phyloP scores from a whole-genome alignment of 1,140 invertebrate genomes.

The Phymastichus coffea region DNA sequence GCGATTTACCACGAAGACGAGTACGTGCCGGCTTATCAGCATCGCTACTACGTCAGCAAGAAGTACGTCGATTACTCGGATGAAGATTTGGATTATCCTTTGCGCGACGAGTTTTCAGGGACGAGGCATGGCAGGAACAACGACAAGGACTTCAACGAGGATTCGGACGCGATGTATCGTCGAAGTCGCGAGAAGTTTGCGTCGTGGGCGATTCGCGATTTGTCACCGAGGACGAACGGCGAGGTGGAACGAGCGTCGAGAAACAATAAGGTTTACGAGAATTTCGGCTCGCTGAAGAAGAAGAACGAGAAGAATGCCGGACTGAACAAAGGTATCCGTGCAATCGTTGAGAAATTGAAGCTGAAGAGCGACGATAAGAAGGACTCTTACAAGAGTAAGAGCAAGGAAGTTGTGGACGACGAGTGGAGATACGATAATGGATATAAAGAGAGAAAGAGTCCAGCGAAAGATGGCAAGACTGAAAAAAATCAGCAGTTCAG shows the following conservation, averaged over 20 bases:
- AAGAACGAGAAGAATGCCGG: conserved; percentile 25
- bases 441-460: not conserved
- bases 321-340: conserved; percentile 5
- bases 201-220: conserved; percentile 41
- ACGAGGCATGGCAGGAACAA: not conserved
- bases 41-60: not conserved
- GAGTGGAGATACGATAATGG: conserved; percentile 3
- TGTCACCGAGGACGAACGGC: not conserved
- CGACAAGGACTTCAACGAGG: not conserved
- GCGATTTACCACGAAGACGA: conserved; percentile 27
- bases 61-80: not conserved
- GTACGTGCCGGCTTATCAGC: conserved; percentile 21
- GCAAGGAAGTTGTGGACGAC: not conserved
- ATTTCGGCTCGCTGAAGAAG: not conserved
- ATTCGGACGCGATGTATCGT: not conserved
- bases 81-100: not conserved
- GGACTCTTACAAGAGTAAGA: not conserved
- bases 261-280: conserved; percentile 3
- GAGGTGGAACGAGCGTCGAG: conserved; percentile 23
- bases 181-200: conserved; percentile 31
- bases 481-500: conserved; percentile 4
- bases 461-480: not conserved
- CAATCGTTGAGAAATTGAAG: conserved; percentile 24
- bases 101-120: not conserved
- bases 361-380: conserved; percentile 20